phyloP scores from a whole-genome alignment of 2,888 invertebrate species.

The Chrysina gloriosa region DNA sequence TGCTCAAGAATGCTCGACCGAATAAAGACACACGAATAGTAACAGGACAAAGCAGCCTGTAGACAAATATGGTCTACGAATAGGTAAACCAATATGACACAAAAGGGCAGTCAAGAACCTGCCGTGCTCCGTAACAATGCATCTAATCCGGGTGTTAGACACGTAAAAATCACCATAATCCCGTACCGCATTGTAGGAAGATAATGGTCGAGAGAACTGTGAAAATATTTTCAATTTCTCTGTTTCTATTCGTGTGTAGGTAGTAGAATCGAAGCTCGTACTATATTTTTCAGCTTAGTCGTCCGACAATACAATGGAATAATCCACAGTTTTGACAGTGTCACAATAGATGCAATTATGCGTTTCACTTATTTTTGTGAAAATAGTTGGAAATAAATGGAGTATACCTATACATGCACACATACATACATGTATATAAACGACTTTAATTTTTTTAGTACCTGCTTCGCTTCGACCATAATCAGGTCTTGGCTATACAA shows the following conservation, averaged over 20 bases:
- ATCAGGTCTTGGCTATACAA: no score
- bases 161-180: slow-evolving; percentile 45
- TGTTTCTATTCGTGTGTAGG: neutral
- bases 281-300: slow-evolving; percentile 6
- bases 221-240: slow-evolving; percentile 27
- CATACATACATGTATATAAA: neutral
- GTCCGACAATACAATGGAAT: slow-evolving; percentile 55
- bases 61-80: slow-evolving; percentile 42
- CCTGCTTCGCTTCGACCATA: no score
- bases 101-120: slow-evolving; percentile 57
- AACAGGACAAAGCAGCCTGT: slow-evolving; percentile 16
- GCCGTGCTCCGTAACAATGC: slow-evolving; percentile 50
- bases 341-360: slow-evolving; percentile 64
- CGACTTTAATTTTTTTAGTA: no score
- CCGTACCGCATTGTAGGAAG: slow-evolving; percentile 38
- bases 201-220: slow-evolving; percentile 28
- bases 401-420: neutral
- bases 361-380: slow-evolving; percentile 53
- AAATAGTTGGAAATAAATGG: neutral
- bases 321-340: slow-evolving; percentile 64
- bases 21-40: slow-evolving; percentile 17
- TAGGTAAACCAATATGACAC: slow-evolving; percentile 57
- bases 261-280: neutral
- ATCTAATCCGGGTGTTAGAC: slow-evolving; percentile 42
- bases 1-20: neutral